These are phyloP conservation scores for Griposia aprilina DNA, from an alignment of 2,888 invertebrate species.

Conservation along the genomic window DNA sequence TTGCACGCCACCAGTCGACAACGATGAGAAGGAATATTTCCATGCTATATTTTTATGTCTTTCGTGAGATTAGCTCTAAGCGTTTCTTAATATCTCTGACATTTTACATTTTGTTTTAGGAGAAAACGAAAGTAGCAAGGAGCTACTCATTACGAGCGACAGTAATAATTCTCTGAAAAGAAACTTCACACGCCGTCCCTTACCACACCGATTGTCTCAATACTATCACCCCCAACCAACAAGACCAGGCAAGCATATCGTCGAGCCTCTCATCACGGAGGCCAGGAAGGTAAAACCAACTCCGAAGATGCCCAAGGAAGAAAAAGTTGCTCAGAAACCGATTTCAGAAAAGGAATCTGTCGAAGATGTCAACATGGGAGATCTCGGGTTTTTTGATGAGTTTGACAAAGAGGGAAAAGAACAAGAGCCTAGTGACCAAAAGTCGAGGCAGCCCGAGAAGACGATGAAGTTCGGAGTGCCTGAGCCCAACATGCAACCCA, in stretches of 20 bases:
- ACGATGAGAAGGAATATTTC: neutral
- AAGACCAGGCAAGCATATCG: conserved; percentile 19
- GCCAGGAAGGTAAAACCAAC: conserved; percentile 28
- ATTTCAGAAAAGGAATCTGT: conserved; percentile 64
- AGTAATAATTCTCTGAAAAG: conserved; percentile 80
- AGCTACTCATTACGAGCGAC: conserved; percentile 91
- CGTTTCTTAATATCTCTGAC: neutral
- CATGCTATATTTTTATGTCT: neutral
- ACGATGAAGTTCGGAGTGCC: conserved; percentile 35
- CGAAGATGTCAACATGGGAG: conserved; percentile 77
- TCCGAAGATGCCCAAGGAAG: conserved; percentile 40
- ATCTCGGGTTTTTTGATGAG: conserved; percentile 79
- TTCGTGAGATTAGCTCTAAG: neutral
- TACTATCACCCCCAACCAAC: conserved; percentile 70
- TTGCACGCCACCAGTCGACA: neutral
- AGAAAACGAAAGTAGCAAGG: conserved; percentile 91
- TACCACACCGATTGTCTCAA: conserved; percentile 80
- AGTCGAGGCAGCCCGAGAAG: neutral
- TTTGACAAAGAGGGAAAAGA: conserved; percentile 56
- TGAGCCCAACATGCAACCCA: conserved; percentile 6
- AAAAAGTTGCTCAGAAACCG: conserved; percentile 51
- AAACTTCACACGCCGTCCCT: conserved; percentile 83
- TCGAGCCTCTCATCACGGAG: conserved; percentile 34
- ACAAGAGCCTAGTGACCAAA: neutral
- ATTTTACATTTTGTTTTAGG: conserved; percentile 72